Percentiles rank a stretch among this genome's conserved stretches.
Evolutionary conservation across 92 coral and sea anemone species (phyloP).

Genomic region (Paragorgia papillata): DNA sequence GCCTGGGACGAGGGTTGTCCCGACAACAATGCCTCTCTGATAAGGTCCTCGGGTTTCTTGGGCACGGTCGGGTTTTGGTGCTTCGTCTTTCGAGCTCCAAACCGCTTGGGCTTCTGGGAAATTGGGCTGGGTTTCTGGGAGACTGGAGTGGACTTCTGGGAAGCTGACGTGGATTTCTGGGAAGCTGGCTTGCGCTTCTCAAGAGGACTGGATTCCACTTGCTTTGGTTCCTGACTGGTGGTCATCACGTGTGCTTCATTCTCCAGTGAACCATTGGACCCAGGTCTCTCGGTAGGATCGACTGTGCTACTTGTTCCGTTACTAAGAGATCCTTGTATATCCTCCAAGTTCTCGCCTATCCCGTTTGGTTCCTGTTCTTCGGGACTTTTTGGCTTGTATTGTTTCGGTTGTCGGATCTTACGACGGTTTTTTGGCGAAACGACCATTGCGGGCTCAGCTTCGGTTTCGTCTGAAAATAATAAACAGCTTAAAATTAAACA

Average conservation of each 20-base stretch:
- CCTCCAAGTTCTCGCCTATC: not conserved
- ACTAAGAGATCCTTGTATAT: not conserved
- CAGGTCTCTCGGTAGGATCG: not conserved
- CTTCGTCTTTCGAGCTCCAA: not conserved
- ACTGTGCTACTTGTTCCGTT: not conserved
- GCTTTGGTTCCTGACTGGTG: slow-evolving; percentile 16
- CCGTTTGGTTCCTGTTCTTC: not conserved
- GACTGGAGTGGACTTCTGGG: slow-evolving; percentile 33
- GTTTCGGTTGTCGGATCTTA: slow-evolving; percentile 40
- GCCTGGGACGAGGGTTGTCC: slow-evolving; percentile 14
- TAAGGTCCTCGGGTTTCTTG: slow-evolving; percentile 27
- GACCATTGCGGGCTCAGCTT: not conserved
- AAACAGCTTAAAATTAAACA: too few species aligned
- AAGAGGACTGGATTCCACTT: not conserved
- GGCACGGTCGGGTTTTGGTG: slow-evolving; percentile 6
- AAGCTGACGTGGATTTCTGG: slow-evolving; percentile 10
- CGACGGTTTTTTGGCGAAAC: slow-evolving; percentile 33
- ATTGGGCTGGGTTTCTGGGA: too few species aligned
- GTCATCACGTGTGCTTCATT: slow-evolving; percentile 24
- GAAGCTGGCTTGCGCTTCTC: not conserved
- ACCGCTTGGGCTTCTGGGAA: slow-evolving; percentile 27
- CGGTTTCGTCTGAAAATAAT: not conserved
- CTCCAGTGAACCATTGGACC: not conserved
- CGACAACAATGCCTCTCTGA: slow-evolving; percentile 19
- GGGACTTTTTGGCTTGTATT: slow-evolving; percentile 3